Evolutionary conservation across 1,140 invertebrate genomes (phyloP), one percentile per base, ranked within the genome.

Genomic region (Monochamus saltuarius): DNA sequence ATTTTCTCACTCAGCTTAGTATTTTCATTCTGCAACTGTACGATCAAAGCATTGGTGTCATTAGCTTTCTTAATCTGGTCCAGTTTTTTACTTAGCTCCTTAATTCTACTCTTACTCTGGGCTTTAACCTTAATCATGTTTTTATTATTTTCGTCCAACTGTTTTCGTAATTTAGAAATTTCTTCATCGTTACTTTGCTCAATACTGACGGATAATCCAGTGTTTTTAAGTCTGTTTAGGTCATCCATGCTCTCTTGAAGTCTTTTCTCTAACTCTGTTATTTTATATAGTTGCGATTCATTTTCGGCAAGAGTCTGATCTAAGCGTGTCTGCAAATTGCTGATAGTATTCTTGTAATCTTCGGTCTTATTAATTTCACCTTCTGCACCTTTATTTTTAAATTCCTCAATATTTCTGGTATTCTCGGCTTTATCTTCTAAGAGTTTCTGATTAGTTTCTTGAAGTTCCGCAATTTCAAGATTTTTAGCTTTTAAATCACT

Each of bases 71-170:
- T 90, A 59, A 92, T 84, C 67, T 84, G 83, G 60, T 90, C 85
- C 55, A 94, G 78, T 73, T 92, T 89, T 66, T 92, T 91, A 67
- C 91, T 90, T 68, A 94, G 78, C 75, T 87, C 85, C 75, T 92
- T 95, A 13, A 92, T 75, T 81, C 93, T 93, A 35, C 84, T 83
- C 70, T 88, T 90, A 67, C 89, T 84, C 68, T 87, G 84, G 4
- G 88, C 89, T 75, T 93, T 93, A 19, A 92, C 79, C 79, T 93
- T 94, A 37, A 94, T 86, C 84, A 90, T 89, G 71, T 85, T 86
- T 74, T 90, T 91, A 74, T 91, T 92, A 6, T 84, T 81, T 56
- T 88, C 85, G 54, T 91, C 87, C 53, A 92, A 75, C 72, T 88
- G 84, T 65, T 85, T 83, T 58, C 84, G 86, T 1, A 91, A 75